Evolutionary conservation across 2,888 invertebrate genomes (phyloP).

Genomic region (Neoscelio sp.): DNA sequence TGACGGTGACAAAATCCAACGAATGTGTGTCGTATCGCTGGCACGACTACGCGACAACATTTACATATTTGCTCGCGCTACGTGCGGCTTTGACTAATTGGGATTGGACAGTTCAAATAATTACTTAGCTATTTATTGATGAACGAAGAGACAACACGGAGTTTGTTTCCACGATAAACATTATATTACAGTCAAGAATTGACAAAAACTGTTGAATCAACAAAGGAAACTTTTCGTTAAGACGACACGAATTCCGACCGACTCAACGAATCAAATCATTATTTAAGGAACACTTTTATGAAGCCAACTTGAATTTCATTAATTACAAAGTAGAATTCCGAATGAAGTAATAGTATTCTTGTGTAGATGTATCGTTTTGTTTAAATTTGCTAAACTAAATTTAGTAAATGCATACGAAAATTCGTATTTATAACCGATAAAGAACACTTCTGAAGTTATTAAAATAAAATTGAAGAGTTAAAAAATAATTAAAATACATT

Average conservation of each 20-base stretch:
- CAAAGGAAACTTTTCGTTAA: slow-evolving; percentile 13
- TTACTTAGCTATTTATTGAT: slow-evolving; percentile 54
- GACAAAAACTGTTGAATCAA: neutral
- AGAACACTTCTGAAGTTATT: too few relatives aligned
- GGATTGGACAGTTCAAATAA: slow-evolving; percentile 53
- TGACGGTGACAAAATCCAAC: slow-evolving; percentile 66
- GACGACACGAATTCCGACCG: slow-evolving; percentile 9
- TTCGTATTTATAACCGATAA: too few relatives aligned
- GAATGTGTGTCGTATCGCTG: slow-evolving; percentile 63
- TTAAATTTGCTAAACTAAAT: too few relatives aligned
- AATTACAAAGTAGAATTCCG: too few relatives aligned
- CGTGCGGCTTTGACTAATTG: slow-evolving; percentile 61
- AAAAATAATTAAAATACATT: slow-evolving; percentile 45
- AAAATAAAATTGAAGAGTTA: too few relatives aligned
- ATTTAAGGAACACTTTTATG: slow-evolving; percentile 9
- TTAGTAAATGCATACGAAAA: too few relatives aligned
- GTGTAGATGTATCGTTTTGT: too few relatives aligned
- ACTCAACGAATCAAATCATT: slow-evolving; percentile 10
- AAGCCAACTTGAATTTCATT: too few relatives aligned
- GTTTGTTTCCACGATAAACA: slow-evolving; percentile 11
- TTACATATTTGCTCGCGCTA: slow-evolving; percentile 64
- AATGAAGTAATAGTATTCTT: too few relatives aligned
- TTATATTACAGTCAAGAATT: neutral
- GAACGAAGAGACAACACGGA: neutral
- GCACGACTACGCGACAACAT: slow-evolving; percentile 62